Evolutionary conservation across 2,888 invertebrate genomes (phyloP).

Genomic region (Yponomeuta malinellus): DNA sequence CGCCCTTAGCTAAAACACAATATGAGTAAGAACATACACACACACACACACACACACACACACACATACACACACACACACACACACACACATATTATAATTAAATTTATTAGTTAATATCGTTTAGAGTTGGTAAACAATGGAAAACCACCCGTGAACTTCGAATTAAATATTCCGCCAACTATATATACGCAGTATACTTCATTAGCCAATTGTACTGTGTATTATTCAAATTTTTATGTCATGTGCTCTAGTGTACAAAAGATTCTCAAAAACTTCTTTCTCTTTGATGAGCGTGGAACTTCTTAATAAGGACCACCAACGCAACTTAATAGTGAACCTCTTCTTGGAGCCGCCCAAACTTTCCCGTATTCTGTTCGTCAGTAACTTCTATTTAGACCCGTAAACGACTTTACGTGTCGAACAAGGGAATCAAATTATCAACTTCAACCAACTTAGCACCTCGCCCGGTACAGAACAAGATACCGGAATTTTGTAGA

Average conservation of each 20-base stretch:
- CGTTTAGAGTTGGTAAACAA: too few relatives aligned
- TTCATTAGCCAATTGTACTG: neutral
- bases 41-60: too few relatives aligned
- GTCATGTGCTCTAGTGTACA: too few relatives aligned
- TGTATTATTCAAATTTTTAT: too few relatives aligned
- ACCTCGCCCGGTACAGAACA: slow-evolving; percentile 52
- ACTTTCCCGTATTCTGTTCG: slow-evolving; percentile 51
- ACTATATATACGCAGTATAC: neutral
- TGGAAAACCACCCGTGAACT: too few relatives aligned
- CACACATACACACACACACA: too few relatives aligned
- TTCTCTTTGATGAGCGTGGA: slow-evolving; percentile 19
- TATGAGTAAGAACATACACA: too few relatives aligned
- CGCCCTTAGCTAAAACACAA: neutral
- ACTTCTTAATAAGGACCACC: slow-evolving; percentile 32
- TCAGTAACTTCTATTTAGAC: slow-evolving; percentile 62
- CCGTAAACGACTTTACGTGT: slow-evolving; percentile 72
- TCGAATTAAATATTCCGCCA: neutral
- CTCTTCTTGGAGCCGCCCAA: slow-evolving; percentile 44
- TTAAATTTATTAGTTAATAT: too few relatives aligned
- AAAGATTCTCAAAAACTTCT: neutral
- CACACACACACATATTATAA: too few relatives aligned
- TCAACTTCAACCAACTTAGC: slow-evolving; percentile 65
- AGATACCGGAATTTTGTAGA: slow-evolving; percentile 54
- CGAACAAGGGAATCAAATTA: slow-evolving; percentile 72
- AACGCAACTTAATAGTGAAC: slow-evolving; percentile 35